These are phyloP conservation scores for Garra rufa DNA, from an alignment of 2,113 vertebrate species.

Conservation along the genomic window DNA sequence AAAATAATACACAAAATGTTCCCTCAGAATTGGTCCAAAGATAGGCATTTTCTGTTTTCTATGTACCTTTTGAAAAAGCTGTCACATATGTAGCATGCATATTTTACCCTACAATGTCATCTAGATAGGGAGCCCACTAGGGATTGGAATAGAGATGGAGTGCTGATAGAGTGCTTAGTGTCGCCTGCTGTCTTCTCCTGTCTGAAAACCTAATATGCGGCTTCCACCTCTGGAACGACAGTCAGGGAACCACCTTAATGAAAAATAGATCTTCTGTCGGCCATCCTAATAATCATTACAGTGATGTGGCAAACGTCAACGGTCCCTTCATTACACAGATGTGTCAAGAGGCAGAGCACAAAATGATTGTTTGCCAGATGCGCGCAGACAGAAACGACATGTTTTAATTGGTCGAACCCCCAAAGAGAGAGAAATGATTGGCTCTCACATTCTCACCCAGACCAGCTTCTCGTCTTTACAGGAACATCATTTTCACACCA, in stretches of 20 bases:
- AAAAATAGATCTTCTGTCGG: slow-evolving; percentile 14
- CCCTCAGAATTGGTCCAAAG: background rate
- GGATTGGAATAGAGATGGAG: background rate
- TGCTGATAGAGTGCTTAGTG: background rate
- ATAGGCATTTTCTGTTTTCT: background rate
- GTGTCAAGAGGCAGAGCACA: background rate
- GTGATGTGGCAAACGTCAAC: background rate
- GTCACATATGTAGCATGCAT: background rate
- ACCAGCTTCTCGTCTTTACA: slow-evolving; percentile 20
- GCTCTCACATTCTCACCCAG: background rate
- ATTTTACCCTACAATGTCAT: background rate
- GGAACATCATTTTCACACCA: slow-evolving; percentile 32
- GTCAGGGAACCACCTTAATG: background rate
- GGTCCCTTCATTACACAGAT: background rate
- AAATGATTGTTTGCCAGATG: background rate
- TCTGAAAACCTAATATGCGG: background rate
- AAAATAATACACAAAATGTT: background rate
- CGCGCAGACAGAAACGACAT: background rate
- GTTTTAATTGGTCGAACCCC: slow-evolving; percentile 25
- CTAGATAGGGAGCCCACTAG: background rate
- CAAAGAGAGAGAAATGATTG: slow-evolving; percentile 24
- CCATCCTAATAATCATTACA: slow-evolving; percentile 18
- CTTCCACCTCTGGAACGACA: background rate
- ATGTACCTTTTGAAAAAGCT: background rate
- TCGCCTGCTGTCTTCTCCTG: background rate